Percentiles rank a stretch among this genome's conserved stretches.
Evolutionary conservation across 2,797 vertebrate species (phyloP).

Genomic region (Pampus argenteus): DNA sequence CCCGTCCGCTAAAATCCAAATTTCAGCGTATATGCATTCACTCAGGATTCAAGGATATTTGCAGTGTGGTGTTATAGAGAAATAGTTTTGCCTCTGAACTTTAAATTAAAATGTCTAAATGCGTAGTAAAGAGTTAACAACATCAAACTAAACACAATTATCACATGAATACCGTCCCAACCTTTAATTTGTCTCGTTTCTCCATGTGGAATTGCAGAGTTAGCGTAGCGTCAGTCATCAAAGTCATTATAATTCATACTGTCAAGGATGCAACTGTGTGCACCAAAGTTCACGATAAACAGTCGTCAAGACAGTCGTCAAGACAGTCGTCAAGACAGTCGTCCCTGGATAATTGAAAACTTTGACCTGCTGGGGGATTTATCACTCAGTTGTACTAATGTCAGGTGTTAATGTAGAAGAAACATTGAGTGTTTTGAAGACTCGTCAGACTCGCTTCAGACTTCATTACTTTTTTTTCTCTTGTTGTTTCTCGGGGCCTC

Average conservation of each 20-base stretch:
- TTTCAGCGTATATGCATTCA: too few relatives aligned
- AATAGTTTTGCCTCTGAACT: background rate
- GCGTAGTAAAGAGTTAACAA: background rate
- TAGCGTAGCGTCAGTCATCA: background rate
- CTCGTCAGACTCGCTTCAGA: background rate
- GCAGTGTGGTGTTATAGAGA: background rate
- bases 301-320: background rate
- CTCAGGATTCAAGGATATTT: too few relatives aligned
- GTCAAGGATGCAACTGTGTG: too few relatives aligned
- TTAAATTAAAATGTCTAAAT: background rate
- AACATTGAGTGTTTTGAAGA: background rate
- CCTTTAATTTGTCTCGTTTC: too few relatives aligned
- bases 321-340: background rate
- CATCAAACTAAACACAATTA: conserved; percentile 1
- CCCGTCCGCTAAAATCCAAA: too few relatives aligned
- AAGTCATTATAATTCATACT: too few relatives aligned
- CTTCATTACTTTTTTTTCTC: background rate
- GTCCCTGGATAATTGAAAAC: background rate
- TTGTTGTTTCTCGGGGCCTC: background rate
- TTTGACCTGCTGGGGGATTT: background rate
- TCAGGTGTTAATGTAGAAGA: background rate
- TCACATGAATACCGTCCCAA: too few relatives aligned
- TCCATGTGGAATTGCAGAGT: background rate
- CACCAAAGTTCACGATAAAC: too few relatives aligned
- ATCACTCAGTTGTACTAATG: background rate